A percentile compares a stretch with the other conserved stretches of the same genome.
Evolutionary conservation across 2,113 vertebrate genomes (phyloP).

Genomic region (Pangasianodon gigas): DNA sequence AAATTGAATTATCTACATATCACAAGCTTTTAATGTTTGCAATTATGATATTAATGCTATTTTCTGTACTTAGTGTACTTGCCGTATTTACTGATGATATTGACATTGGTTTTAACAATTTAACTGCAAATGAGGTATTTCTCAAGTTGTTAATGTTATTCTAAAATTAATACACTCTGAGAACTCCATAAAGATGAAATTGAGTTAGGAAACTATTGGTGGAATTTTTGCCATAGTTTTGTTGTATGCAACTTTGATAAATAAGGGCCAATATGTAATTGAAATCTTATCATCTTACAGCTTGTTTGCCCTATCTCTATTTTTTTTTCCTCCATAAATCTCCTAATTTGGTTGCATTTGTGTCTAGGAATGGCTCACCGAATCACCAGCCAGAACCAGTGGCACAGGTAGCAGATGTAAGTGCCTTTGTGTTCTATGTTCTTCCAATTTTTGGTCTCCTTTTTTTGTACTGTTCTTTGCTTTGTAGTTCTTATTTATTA

Average conservation of each 20-base stretch:
- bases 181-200: not conserved
- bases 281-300: not conserved
- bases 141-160: not conserved
- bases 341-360: not conserved
- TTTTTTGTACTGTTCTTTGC: not conserved
- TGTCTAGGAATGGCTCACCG: slow-evolving; percentile 88
- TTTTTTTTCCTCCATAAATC: not conserved
- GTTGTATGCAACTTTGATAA: not conserved
- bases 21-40: not conserved
- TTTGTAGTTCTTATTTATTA: not conserved
- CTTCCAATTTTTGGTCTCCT: not conserved
- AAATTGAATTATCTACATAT: not conserved
- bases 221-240: not conserved
- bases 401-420: slow-evolving; percentile 71
- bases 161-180: not conserved
- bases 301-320: not conserved
- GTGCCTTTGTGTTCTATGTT: slow-evolving; percentile 41
- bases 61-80: not conserved
- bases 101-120: not conserved
- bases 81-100: not conserved
- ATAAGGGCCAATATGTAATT: not conserved
- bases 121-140: not conserved
- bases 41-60: not conserved
- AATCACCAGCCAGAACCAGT: slow-evolving; percentile 79
- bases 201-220: not conserved